phyloP scores from a whole-genome alignment of 2,888 invertebrate species.

The Eupithecia vulgata region DNA sequence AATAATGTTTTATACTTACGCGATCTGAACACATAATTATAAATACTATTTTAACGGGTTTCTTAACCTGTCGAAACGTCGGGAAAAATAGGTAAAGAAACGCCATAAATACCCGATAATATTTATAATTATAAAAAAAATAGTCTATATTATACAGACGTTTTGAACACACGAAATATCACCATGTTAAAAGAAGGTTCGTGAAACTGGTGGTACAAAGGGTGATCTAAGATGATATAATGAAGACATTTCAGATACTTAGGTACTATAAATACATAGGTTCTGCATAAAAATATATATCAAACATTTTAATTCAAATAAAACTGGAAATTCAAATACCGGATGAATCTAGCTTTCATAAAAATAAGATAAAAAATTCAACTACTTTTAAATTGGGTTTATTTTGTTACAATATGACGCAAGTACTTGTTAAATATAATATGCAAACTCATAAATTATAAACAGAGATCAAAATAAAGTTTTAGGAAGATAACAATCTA shows the following conservation, averaged over 20 bases:
- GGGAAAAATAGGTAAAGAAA: no score
- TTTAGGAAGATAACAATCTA: slow-evolving; percentile 11
- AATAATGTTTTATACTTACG: no score
- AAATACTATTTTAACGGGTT: no score
- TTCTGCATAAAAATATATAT: background rate
- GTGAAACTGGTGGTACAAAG: background rate
- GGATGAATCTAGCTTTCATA: slow-evolving; percentile 16
- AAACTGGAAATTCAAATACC: slow-evolving; percentile 21
- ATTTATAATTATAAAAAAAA: no score
- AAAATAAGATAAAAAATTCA: slow-evolving; percentile 26
- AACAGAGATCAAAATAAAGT: slow-evolving; percentile 26
- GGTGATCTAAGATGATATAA: background rate
- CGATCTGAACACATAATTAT: no score
- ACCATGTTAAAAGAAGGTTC: no score
- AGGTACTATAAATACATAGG: no score
- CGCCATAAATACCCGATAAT: no score
- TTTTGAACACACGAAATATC: no score
- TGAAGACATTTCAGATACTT: background rate
- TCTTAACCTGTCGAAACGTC: no score
- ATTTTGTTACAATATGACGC: slow-evolving; percentile 30
- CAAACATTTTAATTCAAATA: slow-evolving; percentile 22
- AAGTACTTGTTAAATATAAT: slow-evolving; percentile 33
- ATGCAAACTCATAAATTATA: slow-evolving; percentile 19
- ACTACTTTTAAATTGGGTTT: slow-evolving; percentile 22
- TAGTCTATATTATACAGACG: no score